Base-by-base conservation (phyloP, 1,140 invertebrate genomes). In the Drosophila tristis region DNA sequence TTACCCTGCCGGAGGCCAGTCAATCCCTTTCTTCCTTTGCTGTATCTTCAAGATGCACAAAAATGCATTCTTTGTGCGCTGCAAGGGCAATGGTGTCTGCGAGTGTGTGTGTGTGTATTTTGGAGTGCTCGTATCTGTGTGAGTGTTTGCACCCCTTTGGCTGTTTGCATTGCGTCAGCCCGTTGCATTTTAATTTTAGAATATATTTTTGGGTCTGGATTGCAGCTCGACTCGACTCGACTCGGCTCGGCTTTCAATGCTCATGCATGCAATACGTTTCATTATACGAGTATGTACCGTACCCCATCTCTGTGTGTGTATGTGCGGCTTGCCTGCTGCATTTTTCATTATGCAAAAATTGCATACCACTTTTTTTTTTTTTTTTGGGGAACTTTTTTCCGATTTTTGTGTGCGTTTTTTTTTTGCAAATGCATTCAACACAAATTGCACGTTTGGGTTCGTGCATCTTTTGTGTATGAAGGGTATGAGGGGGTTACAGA, bases 301-400 rank as follows among this genome's bases (percentile, higher is more conserved):
- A n/a, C 66, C 65, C 64, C 43, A 43, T 9, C 23, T 29, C 16
- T 51, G 23, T 51, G 20, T 56, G 11, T 55, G 35, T 55, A 43
- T 74, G 60, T 62, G 57, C 49, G 60, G 64, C 66, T 86, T 79
- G 80, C 79, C 72, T 89, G 84, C 79, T 89, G 85, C 84, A 89
- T 84, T 89, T 89, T 89, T 89, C 84, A 84, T 89, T 89, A 89
- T 89, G 84, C 84, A 89, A 84, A 87, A 89, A 87, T 79, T 89
- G 79, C 84, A 89, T 89, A 84, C 76, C 76, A 80, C 60, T 77
- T 77, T 79, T 56, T 39, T 48, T 63, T 65, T 80, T 58, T 39
- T 35, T 65, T 79, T 66, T 84, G 13, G 63, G 67, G 49, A 53
- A 67, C 58, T 82, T 79, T 73, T 65, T 53, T 67, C 51, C 76